Conservation (phyloP, 1,140 invertebrate genomes). For the Eumeta japonica region DNA sequence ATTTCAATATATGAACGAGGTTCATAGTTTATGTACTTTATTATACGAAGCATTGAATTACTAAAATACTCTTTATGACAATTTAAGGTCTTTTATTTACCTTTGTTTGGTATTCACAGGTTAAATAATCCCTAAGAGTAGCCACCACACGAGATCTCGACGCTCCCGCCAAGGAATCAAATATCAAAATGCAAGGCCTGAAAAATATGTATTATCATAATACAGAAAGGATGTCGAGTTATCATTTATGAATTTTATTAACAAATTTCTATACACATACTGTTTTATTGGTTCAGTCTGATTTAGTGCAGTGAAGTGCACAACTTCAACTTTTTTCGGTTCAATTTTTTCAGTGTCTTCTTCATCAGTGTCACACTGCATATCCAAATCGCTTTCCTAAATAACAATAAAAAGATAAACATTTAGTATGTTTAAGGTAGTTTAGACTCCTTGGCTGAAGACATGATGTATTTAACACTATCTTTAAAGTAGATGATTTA, state of each 20-base stretch:
- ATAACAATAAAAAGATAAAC: conserved; percentile 12
- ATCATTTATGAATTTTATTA: too few species aligned
- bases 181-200: conserved; percentile 89
- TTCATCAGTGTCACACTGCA: conserved; percentile 62
- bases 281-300: conserved; percentile 60
- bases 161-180: conserved; percentile 86
- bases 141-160: conserved; percentile 79
- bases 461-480: too few species aligned
- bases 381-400: conserved; percentile 55
- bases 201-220: too few species aligned
- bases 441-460: too few species aligned
- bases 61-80: too few species aligned
- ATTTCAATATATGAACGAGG: not conserved
- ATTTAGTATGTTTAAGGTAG: too few species aligned
- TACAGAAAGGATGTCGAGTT: too few species aligned
- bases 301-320: conserved; percentile 14
- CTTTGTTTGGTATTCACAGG: conserved; percentile 85
- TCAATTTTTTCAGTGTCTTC: conserved; percentile 60
- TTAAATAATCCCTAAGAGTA: conserved; percentile 85
- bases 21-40: too few species aligned
- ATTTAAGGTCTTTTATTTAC: too few species aligned
- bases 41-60: too few species aligned
- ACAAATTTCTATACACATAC: conserved; percentile 56
- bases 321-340: conserved; percentile 38
- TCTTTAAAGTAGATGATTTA: conserved; percentile 2